These are phyloP conservation scores for Tachyglossus aculeatus DNA, from an alignment of 2,797 vertebrate species.

Conservation along the genomic window DNA sequence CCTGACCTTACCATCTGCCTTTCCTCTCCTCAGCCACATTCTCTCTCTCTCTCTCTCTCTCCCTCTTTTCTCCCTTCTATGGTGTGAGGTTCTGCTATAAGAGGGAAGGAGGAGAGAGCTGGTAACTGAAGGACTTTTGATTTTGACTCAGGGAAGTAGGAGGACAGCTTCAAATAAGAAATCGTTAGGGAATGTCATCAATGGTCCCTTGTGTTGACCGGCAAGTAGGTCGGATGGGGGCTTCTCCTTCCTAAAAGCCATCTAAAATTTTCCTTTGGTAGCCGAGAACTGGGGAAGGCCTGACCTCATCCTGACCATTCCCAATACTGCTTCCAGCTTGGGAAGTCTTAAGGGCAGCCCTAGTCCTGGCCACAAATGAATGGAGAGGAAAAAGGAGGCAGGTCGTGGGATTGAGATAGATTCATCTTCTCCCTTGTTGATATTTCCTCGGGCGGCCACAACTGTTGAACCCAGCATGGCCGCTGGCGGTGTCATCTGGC, in stretches of 20 bases:
- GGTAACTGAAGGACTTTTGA: background rate
- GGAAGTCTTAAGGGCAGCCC: background rate
- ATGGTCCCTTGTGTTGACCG: background rate
- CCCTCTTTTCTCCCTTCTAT: too few relatives aligned
- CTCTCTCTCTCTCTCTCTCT: too few relatives aligned
- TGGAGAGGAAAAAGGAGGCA: background rate
- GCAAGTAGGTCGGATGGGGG: too few relatives aligned
- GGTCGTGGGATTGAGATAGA: background rate
- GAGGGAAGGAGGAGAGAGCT: background rate
- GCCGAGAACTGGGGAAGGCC: too few relatives aligned
- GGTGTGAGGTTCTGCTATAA: too few relatives aligned
- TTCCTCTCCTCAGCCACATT: too few relatives aligned
- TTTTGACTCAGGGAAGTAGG: background rate
- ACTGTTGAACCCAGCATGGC: background rate
- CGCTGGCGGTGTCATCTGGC: background rate
- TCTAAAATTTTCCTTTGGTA: too few relatives aligned
- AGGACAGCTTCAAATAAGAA: slow-evolving; percentile 11
- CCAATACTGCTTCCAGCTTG: too few relatives aligned
- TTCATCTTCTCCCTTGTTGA: background rate
- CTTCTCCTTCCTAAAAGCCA: too few relatives aligned
- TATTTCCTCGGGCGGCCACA: background rate
- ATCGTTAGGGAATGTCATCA: background rate
- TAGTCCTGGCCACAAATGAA: background rate
- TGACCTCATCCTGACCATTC: too few relatives aligned
- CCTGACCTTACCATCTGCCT: too few relatives aligned